Evolutionary conservation across 2,888 invertebrate genomes (phyloP), one percentile per base, ranked within the genome.

Genomic region (Sialis fuliginosa): DNA sequence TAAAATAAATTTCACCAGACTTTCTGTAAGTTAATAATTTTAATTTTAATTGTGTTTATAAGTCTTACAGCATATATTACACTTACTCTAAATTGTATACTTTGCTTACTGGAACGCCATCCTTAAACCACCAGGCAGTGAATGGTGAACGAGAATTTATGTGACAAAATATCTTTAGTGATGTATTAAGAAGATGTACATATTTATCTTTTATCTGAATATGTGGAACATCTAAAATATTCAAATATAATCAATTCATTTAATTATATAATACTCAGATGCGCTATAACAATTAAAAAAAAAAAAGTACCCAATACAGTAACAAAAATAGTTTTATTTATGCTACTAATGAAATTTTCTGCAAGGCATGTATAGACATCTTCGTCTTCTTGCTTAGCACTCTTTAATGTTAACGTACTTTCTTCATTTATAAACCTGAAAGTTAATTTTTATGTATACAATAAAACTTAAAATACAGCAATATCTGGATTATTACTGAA

Each of bases 361-460:
- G 64, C 70, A 32, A 58, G 60, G 52, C 73, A 72, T 0, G 58
- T 60, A 53, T 64, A 72, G 4, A 59, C 30, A 0, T 71, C 73
- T 0, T 63, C 56, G 45, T 70, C 64, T 22, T 57, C 54, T 31
- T 58, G 56, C 0, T 57, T 57, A 0, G 57, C 10, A 10, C 31
- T 30, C 10, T 39, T 12, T 5, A 45, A 13, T 3, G 30, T 10
- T 9, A 45, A 37, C 1, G 45, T 30, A n/a, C n/a, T 37, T 22
- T 48, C 40, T 34, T 42, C 45, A 34, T 46, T 33, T 12, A 32
- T 10, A 41, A 34, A 34, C 30, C 48, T 48, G 12, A 33, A 43
- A 43, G 33, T 33, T 6, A n/a, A 6, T 22, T 22, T 22, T 22
- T 22, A 22, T 10, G 7, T 6, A 37, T 5, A 37, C 6, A 37